Conservation (phyloP, 2,797 vertebrate genomes). For the Tragelaphus eurycerus region DNA sequence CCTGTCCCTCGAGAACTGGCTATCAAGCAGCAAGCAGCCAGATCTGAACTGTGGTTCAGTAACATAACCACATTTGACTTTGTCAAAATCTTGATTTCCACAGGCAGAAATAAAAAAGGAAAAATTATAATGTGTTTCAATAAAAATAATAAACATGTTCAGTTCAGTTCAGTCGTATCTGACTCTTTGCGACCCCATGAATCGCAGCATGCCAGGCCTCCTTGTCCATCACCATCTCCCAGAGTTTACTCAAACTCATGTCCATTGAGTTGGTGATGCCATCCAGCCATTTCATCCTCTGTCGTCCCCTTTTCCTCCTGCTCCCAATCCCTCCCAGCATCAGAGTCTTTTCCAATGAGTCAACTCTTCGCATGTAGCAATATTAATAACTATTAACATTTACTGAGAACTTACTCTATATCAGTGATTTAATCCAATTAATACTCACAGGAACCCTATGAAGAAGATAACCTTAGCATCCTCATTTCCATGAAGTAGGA, state of each 20-base stretch:
- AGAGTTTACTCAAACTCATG: too few species aligned
- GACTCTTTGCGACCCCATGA: too few species aligned
- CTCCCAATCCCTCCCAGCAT: too few species aligned
- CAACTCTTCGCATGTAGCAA: too few species aligned
- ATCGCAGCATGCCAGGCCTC: too few species aligned
- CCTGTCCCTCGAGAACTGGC: rapidly evolving
- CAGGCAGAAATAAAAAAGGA: not conserved
- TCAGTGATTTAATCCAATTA: not conserved
- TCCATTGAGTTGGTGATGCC: too few species aligned
- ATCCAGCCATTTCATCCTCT: too few species aligned
- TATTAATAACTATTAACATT: not conserved
- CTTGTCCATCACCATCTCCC: too few species aligned
- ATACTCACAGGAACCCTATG: not conserved
- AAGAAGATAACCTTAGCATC: not conserved
- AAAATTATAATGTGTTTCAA: not conserved
- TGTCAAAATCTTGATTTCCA: slow-evolving; percentile 4
- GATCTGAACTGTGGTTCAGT: not conserved
- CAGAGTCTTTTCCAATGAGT: too few species aligned
- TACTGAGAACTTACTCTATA: not conserved
- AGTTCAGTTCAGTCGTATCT: too few species aligned
- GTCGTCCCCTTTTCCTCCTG: too few species aligned
- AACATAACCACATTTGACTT: not conserved
- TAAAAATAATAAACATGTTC: not conserved
- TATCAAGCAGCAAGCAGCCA: not conserved
- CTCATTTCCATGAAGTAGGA: not conserved